These are phyloP conservation scores for Stenichneumon culpator DNA, from an alignment of 2,888 invertebrate genomes.

Conservation along the genomic window DNA sequence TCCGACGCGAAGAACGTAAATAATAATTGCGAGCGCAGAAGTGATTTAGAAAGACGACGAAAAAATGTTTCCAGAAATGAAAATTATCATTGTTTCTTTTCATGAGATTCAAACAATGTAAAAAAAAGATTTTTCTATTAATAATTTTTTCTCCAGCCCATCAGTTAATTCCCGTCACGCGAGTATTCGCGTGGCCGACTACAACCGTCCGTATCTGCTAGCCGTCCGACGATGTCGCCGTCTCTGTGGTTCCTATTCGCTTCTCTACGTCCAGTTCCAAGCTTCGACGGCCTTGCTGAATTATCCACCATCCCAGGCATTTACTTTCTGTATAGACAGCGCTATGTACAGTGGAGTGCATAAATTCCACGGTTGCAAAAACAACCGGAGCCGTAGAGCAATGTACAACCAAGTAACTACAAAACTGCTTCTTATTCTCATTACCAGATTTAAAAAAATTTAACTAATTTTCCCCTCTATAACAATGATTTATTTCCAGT, in stretches of 20 bases:
- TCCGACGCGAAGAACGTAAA: neutral
- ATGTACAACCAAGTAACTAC: neutral
- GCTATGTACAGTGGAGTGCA: neutral
- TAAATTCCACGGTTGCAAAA: slow-evolving; percentile 3
- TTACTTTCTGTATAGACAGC: neutral
- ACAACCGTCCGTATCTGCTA: neutral
- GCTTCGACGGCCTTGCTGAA: neutral
- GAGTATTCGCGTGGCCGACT: neutral
- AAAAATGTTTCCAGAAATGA: neutral
- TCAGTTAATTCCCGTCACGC: neutral
- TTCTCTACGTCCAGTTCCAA: neutral
- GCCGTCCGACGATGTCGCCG: neutral
- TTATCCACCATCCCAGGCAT: slow-evolving; percentile 2
- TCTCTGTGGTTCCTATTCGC: neutral
- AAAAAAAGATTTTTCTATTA: no score
- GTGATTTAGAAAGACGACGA: no score
- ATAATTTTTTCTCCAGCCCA: neutral
- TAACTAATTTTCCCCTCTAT: neutral
- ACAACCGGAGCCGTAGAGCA: neutral
- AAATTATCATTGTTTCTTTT: neutral
- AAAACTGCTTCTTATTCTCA: neutral
- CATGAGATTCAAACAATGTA: no score
- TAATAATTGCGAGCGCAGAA: no score
- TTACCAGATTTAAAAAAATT: neutral
- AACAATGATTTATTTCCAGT: neutral